Conservation (phyloP, 2,113 vertebrate species). For the Podocnemis expansa region DNA sequence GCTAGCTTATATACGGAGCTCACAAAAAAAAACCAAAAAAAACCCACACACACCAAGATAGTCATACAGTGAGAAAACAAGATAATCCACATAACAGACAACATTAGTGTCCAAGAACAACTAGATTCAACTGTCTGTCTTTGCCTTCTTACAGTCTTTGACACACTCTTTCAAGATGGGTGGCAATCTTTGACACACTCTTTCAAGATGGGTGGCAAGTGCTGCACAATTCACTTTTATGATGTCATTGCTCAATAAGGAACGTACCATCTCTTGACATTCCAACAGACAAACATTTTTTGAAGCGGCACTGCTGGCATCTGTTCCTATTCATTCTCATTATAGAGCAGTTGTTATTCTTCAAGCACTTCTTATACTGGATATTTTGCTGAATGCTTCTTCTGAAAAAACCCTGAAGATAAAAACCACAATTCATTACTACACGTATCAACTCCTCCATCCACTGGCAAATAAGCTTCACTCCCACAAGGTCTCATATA, state of each 20-base stretch:
- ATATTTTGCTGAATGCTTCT: constrained; percentile 99
- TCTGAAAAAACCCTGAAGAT: constrained; percentile 93
- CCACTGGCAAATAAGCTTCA: not conserved
- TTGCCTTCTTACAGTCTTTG: not conserved
- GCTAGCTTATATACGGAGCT: not conserved
- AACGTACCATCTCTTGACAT: constrained; percentile 97
- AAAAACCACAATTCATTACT: constrained; percentile 13
- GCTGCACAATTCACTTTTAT: not conserved
- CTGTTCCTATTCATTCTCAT: constrained; percentile 98
- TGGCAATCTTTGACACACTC: not conserved
- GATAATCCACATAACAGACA: not conserved
- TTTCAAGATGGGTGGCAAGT: not conserved
- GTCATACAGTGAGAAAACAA: not conserved
- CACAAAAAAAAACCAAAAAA: not conserved
- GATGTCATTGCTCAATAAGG: not conserved
- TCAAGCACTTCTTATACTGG: constrained; percentile 99
- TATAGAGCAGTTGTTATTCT: constrained; percentile 96
- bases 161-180: not conserved
- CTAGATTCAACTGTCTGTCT: not conserved
- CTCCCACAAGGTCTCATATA: not conserved
- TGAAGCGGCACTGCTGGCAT: constrained; percentile 98
- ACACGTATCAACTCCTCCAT: not conserved
- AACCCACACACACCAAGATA: not conserved
- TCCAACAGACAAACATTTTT: constrained; percentile 95
- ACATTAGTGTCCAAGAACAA: not conserved